These are phyloP conservation scores for Aleiodes leptofemur DNA, from an alignment of 2,888 invertebrate species.

Conservation along the genomic window DNA sequence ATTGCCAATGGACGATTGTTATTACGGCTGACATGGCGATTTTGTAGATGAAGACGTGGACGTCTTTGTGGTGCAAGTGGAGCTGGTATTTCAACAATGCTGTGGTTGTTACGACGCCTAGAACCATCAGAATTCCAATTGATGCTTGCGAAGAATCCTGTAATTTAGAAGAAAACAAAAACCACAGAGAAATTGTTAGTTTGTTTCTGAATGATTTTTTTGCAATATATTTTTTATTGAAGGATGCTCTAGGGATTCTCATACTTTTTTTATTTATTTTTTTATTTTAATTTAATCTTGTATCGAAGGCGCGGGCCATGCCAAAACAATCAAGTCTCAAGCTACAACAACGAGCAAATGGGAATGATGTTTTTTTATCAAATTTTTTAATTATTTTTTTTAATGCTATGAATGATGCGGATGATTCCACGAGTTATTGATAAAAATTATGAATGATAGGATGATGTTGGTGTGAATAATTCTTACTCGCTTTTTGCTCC, in stretches of 20 bases:
- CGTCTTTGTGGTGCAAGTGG: slow-evolving; percentile 71
- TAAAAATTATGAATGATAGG: not conserved
- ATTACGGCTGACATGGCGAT: slow-evolving; percentile 65
- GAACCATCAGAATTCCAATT: slow-evolving; percentile 66
- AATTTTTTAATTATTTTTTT: slow-evolving; percentile 3
- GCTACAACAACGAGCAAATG: slow-evolving; percentile 73
- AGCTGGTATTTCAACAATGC: slow-evolving; percentile 64
- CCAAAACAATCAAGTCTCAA: slow-evolving; percentile 73
- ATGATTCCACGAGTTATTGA: slow-evolving; percentile 28
- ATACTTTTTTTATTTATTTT: slow-evolving; percentile 29
- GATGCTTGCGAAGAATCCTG: slow-evolving; percentile 71
- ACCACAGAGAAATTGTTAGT: slow-evolving; percentile 58
- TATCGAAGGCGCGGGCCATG: slow-evolving; percentile 70
- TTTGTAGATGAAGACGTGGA: slow-evolving; percentile 69
- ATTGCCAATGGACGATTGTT: slow-evolving; percentile 65
- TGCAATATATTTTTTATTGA: not conserved
- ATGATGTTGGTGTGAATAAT: slow-evolving; percentile 1
- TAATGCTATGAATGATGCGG: slow-evolving; percentile 47
- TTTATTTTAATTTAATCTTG: slow-evolving; percentile 12
- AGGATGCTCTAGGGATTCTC: slow-evolving; percentile 9
- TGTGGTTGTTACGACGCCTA: slow-evolving; percentile 53
- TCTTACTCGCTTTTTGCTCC: slow-evolving; percentile 7
- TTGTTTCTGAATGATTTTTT: not conserved
- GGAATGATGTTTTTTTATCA: slow-evolving; percentile 40
- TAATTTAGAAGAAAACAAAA: slow-evolving; percentile 51